Evolutionary conservation across 2,888 invertebrate genomes (phyloP).

Genomic region (Philhelius pedissequus): DNA sequence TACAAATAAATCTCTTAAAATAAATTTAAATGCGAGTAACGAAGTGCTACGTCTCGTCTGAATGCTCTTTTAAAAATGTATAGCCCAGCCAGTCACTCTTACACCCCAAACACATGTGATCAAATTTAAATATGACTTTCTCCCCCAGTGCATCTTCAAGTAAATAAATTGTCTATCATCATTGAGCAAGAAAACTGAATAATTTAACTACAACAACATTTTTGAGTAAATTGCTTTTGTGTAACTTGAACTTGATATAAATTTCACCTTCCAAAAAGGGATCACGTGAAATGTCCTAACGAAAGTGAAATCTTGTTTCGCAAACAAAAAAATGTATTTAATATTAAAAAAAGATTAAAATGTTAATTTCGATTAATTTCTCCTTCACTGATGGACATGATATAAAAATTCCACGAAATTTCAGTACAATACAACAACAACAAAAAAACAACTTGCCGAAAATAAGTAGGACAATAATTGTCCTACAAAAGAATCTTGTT

Average conservation of each 20-base stretch:
- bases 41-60: not conserved
- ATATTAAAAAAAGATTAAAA: not conserved
- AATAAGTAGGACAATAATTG: slow-evolving; percentile 35
- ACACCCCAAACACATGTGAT: slow-evolving; percentile 1
- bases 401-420: slow-evolving; percentile 23
- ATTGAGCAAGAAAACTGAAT: not conserved
- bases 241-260: slow-evolving; percentile 20
- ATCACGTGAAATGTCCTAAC: slow-evolving; percentile 4
- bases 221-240: not conserved
- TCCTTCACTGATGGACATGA: slow-evolving; percentile 18
- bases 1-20: too few relatives aligned
- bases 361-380: slow-evolving; percentile 48
- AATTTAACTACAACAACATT: not conserved
- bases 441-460: not conserved
- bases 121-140: slow-evolving; percentile 12
- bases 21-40: not conserved
- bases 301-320: slow-evolving; percentile 30
- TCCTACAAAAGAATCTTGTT: slow-evolving; percentile 56
- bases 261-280: slow-evolving; percentile 18
- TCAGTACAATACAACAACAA: not conserved
- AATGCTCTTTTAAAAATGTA: not conserved
- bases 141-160: not conserved
- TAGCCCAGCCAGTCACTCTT: not conserved
- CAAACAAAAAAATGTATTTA: not conserved
- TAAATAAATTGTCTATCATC: not conserved